Evolutionary conservation across 2,113 vertebrate genomes (phyloP), one percentile per base, ranked within the genome.

Genomic region (Strigops habroptila): DNA sequence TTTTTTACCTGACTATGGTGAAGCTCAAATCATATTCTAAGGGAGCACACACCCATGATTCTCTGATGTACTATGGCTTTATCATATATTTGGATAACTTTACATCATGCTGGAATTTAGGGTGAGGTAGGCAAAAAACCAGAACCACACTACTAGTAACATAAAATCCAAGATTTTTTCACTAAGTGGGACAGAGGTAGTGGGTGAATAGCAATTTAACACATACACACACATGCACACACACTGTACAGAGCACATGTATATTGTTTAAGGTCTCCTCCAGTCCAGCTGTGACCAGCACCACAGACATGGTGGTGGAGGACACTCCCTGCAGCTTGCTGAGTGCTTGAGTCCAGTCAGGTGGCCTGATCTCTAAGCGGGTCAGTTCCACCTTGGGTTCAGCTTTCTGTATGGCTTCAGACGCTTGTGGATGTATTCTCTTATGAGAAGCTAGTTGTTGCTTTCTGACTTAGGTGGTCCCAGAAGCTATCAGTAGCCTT

Each of bases 211-310:
- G 9, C 23, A 35, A 37, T 19, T 75, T 60, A 16, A 35, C 8
- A 9, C 18, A 46, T 7, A 37, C 14, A 27, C 12, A 21, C 22
- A 30, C 17, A 17, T 3, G 4, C 3, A 1, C 41, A 5, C 17
- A 17, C 25, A 5, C 12, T 11, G 3, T 52, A 59, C 6, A 53
- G 16, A n/a, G 14, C 15, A 59, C 0, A 0, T 15, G 19, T 16
- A 16, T 12, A 69, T 16, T 1, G 0, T 28, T 82, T 22, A 52
- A 52, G 9, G 33, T 52, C 25, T 59, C 51, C 1, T 35, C 44
- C 1, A 1, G 21, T 76, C n/a, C 25, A 41, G 12, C 35, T 48
- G 16, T 19, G 44, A 52, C 2, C 3, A 70, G 9, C 30, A 59
- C 30, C 33, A 19, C 18, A 18, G 41, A 46, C 2, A 1, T 62